A percentile compares a stretch with the other conserved stretches of the same genome.
These are phyloP conservation scores for Globodera ellingtonae DNA, from an alignment of 1,140 invertebrate species.

Conservation along the genomic window DNA sequence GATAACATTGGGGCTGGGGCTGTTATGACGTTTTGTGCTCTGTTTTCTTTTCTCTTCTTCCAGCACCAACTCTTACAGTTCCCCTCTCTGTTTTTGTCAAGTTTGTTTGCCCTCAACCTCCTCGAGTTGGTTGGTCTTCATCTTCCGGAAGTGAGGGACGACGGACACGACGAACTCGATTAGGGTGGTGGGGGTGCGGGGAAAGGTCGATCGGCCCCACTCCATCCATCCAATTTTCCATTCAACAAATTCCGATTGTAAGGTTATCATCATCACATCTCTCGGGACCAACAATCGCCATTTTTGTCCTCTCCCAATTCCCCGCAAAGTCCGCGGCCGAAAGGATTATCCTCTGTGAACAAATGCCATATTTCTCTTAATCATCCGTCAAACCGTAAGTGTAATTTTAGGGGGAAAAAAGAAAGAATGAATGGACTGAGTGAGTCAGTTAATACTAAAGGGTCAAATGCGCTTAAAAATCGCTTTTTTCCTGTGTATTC, in stretches of 20 bases:
- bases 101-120: not conserved
- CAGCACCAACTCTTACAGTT: not conserved
- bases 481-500: no score
- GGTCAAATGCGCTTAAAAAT: no score
- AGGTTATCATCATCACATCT: not conserved
- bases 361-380: no score
- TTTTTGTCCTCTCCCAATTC: not conserved
- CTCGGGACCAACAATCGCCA: not conserved
- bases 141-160: not conserved
- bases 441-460: no score
- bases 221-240: not conserved
- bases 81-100: not conserved
- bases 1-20: no score
- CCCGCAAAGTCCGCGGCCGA: no score
- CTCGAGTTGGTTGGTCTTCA: not conserved
- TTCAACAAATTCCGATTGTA: not conserved
- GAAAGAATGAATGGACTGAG: no score
- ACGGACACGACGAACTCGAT: not conserved
- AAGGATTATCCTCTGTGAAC: no score
- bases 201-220: not conserved
- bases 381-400: no score
- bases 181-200: not conserved
- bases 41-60: not conserved
- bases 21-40: not conserved
- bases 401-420: no score